Conservation (phyloP, 2,113 vertebrate genomes). For the Phyllostomus discolor region DNA sequence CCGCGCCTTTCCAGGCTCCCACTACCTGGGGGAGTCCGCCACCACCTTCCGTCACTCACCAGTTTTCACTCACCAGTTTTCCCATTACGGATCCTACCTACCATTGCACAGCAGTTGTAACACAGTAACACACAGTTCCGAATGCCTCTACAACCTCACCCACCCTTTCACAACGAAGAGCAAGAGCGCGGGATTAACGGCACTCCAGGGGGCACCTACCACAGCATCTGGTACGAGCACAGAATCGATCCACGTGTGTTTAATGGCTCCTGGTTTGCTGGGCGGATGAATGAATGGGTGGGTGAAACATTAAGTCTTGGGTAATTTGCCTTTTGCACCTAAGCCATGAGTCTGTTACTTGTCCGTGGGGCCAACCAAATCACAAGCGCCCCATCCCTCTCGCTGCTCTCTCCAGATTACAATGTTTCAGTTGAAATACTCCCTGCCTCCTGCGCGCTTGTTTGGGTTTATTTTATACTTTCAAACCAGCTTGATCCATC, state of each 20-base stretch:
- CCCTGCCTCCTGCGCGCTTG: background rate
- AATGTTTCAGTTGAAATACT: background rate
- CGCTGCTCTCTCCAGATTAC: background rate
- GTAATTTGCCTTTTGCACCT: background rate
- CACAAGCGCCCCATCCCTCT: background rate
- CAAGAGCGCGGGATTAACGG: background rate
- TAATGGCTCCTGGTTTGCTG: background rate
- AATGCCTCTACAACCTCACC: background rate
- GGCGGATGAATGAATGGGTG: background rate
- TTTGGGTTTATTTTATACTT: background rate
- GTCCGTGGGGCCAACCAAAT: background rate
- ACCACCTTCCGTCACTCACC: no score
- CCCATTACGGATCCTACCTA: background rate
- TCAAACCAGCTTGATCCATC: background rate
- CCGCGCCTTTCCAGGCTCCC: background rate
- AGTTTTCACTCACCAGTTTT: background rate
- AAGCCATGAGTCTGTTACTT: background rate
- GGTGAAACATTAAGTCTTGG: background rate
- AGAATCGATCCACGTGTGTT: background rate
- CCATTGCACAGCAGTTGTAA: background rate
- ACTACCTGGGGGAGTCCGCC: background rate
- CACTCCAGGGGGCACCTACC: background rate
- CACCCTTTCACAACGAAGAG: background rate
- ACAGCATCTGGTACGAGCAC: background rate
- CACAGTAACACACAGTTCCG: background rate